Evolutionary conservation across 1,140 invertebrate genomes (phyloP), one percentile per base, ranked within the genome.

Genomic region (Bombus haemorrhoidalis): DNA sequence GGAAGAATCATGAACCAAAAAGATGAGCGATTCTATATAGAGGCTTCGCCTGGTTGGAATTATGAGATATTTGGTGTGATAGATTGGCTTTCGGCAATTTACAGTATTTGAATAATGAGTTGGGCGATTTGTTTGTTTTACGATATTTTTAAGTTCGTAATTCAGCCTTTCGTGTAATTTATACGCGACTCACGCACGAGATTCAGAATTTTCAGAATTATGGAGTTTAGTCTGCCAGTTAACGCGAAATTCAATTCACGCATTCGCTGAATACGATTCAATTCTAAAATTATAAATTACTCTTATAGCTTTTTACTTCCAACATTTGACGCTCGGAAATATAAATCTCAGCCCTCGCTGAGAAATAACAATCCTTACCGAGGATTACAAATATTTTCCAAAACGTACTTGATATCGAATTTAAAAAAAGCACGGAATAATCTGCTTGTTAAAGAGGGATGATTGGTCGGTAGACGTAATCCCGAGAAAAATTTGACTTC

Each of bases 401-500:
- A 10, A 76, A 18, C 28, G 59, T 76, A 62, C 18, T 37, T 6
- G 32, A 37, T 15, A 3, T 41, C 13, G 34, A n/a, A 41, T 77
- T n/a, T 25, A 25, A 25, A 15, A 18, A 25, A 37, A n/a, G 57
- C 28, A 37, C 32, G 6, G 66, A 59, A 68, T 81, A 79, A 86
- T 72, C 39, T 86, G 18, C 12, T 78, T 47, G 79, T 74, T 59
- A 34, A 81, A 53, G 18, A 41, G 73, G 82, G 37, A 43, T 43
- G 83, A 79, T 79, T 47, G 12, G 13, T 41, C 68, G 74, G 62
- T 82, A 47, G 53, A 87, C 82, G 53, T 81, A 90, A 84, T 89
- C 82, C 81, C 74, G 34, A 28, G 59, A 82, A 90, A 89, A 89
- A 69, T 89, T 57, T 41, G 85, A 82, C 79, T 74, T 75, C 69